Evolutionary conservation across 2,888 invertebrate species (phyloP).

Genomic region (Diarsia brunnea): DNA sequence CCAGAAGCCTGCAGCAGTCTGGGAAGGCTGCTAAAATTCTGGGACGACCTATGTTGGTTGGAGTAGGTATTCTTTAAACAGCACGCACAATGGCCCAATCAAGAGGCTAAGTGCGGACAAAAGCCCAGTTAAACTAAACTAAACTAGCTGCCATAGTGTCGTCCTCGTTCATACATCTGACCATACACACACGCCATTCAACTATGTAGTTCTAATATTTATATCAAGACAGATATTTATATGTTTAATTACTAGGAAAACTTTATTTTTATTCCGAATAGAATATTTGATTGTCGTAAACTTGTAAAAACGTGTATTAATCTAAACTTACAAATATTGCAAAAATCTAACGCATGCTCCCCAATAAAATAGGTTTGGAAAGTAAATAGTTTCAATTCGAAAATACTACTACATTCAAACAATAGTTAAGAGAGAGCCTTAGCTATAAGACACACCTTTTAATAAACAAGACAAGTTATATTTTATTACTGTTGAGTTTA

Average conservation of each 20-base stretch:
- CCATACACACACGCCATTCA: background rate
- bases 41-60: no score
- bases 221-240: background rate
- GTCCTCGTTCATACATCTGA: background rate
- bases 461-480: constrained; percentile 2
- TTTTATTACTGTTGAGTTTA: constrained; percentile 17
- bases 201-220: background rate
- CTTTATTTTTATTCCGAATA: background rate
- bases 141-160: no score
- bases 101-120: no score
- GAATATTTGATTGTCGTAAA: background rate
- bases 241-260: background rate
- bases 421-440: constrained; percentile 24
- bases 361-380: background rate
- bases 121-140: no score
- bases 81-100: no score
- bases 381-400: background rate
- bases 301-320: background rate
- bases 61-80: no score
- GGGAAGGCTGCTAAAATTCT: no score
- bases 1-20: no score
- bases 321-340: background rate
- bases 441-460: constrained; percentile 7
- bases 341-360: background rate
- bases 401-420: constrained; percentile 4